These are phyloP conservation scores for Timema cristinae DNA, from an alignment of 2,888 invertebrate species.

Conservation along the genomic window DNA sequence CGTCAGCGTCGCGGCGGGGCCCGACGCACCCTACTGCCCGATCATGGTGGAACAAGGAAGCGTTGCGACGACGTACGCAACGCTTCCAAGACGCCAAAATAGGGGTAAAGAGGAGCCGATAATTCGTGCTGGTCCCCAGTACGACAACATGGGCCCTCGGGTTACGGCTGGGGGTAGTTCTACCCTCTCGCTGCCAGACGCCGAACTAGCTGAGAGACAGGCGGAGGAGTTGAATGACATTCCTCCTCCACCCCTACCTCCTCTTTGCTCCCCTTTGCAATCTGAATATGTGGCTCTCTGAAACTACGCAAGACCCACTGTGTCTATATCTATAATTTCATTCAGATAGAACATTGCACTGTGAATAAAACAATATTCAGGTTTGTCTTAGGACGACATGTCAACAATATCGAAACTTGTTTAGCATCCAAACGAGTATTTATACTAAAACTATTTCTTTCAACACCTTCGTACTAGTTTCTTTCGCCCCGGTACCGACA, in stretches of 20 bases:
- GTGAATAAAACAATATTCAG: too few species aligned
- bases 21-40: slow-evolving; percentile 38
- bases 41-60: slow-evolving; percentile 43
- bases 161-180: slow-evolving; percentile 87
- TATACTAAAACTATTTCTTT: too few species aligned
- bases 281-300: slow-evolving; percentile 46
- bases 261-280: slow-evolving; percentile 51
- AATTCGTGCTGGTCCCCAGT: slow-evolving; percentile 52
- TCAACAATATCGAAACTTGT: too few species aligned
- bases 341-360: too few species aligned
- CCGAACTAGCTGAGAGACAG: slow-evolving; percentile 42
- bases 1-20: slow-evolving; percentile 45
- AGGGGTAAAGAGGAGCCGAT: slow-evolving; percentile 28
- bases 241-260: slow-evolving; percentile 56
- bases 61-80: slow-evolving; percentile 31
- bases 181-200: slow-evolving; percentile 74
- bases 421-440: too few species aligned
- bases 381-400: too few species aligned
- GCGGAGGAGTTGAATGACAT: slow-evolving; percentile 40
- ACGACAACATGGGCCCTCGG: slow-evolving; percentile 87
- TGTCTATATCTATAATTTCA: too few species aligned
- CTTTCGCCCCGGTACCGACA: too few species aligned
- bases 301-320: slow-evolving; percentile 23
- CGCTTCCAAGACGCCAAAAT: slow-evolving; percentile 47
- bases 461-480: too few species aligned